These are phyloP conservation scores for Fistularia commersonii DNA, from an alignment of 2,797 vertebrate species.

Conservation along the genomic window DNA sequence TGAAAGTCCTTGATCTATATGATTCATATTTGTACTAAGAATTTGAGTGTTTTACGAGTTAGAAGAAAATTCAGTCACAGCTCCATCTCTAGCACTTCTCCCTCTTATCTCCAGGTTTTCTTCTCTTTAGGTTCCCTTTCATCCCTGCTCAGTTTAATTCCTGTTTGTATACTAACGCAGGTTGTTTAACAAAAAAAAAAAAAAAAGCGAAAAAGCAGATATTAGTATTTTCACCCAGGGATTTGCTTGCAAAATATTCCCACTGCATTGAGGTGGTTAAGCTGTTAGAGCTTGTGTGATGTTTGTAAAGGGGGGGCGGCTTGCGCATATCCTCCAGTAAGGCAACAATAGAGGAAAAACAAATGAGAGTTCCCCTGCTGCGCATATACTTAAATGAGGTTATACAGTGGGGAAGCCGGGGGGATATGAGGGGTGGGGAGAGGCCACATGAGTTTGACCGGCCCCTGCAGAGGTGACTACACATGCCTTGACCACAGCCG, in stretches of 20 bases:
- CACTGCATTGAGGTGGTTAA: conserved; percentile 61
- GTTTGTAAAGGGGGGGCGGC: conserved; percentile 52
- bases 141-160: no score
- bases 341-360: conserved; percentile 28
- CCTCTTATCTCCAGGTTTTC: no score
- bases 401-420: conserved; percentile 22
- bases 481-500: conserved; percentile 61
- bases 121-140: conserved; percentile 44
- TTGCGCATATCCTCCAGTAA: conserved; percentile 30
- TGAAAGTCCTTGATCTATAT: conserved; percentile 20
- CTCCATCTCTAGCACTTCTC: conserved; percentile 5
- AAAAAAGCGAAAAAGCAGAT: no score
- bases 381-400: conserved; percentile 26
- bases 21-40: conserved; percentile 23
- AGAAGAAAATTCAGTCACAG: conserved; percentile 18
- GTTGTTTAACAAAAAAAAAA: conserved; percentile 84
- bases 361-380: conserved; percentile 15
- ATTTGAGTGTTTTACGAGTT: conserved; percentile 24
- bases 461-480: conserved; percentile 64
- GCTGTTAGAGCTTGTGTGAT: conserved; percentile 39
- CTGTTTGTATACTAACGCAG: conserved; percentile 64
- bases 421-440: conserved; percentile 18
- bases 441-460: conserved; percentile 41
- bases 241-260: conserved; percentile 58
- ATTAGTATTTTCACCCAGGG: conserved; percentile 62